These are phyloP conservation scores for Vulpes lagopus DNA, from an alignment of 2,113 vertebrate species.

Conservation along the genomic window DNA sequence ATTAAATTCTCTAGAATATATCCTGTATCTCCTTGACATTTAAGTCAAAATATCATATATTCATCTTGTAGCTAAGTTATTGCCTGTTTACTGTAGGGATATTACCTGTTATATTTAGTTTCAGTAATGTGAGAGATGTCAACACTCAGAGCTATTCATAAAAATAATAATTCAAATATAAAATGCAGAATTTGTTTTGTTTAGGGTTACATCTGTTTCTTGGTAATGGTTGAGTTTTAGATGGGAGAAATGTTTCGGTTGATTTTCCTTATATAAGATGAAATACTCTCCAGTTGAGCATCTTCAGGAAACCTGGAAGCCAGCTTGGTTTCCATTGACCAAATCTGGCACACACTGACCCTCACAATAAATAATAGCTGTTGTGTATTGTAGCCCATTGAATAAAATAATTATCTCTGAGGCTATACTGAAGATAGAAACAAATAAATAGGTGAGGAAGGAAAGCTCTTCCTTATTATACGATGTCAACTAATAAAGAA, in stretches of 20 bases:
- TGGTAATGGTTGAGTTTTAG: not conserved
- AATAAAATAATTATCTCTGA: not conserved
- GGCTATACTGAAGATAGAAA: not conserved
- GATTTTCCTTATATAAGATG: not conserved
- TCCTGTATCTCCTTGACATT: conserved; percentile 62
- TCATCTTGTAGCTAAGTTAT: not conserved
- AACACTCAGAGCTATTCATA: not conserved
- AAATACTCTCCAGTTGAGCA: not conserved
- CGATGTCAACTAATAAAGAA: not conserved
- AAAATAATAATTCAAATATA: conserved; percentile 16
- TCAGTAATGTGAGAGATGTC: not conserved
- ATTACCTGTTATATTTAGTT: conserved; percentile 34
- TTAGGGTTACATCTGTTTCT: not conserved
- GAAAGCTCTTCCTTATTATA: not conserved
- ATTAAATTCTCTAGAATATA: conserved; percentile 31
- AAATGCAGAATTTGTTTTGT: not conserved
- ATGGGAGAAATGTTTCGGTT: not conserved
- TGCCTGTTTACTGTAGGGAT: not conserved
- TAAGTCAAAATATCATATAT: conserved; percentile 28
- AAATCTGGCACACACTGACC: not conserved
- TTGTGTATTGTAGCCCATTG: not conserved
- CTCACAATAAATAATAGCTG: not conserved
- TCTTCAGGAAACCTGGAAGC: not conserved
- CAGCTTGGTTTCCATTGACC: not conserved
- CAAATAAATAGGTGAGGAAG: not conserved